Evolutionary conservation across 2,888 invertebrate genomes (phyloP).

Genomic region (Callosobruchus maculatus): DNA sequence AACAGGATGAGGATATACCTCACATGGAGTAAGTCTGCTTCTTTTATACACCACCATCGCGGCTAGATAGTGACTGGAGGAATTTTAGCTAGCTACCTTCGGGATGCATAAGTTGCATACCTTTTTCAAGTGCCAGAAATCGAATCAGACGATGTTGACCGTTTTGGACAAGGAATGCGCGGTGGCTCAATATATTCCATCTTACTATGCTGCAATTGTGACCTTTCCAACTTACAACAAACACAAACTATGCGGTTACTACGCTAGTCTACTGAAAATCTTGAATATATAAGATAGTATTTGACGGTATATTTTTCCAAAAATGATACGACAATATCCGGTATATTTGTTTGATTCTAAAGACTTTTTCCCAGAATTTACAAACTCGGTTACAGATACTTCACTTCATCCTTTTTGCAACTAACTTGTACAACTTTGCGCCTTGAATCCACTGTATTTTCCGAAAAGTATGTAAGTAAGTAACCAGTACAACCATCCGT

Average conservation of each 20-base stretch:
- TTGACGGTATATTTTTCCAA: no score
- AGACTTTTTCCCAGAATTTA: no score
- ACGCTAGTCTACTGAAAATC: no score
- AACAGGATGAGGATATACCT: conserved; percentile 86
- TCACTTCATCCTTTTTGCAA: no score
- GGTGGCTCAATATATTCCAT: not conserved
- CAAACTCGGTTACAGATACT: no score
- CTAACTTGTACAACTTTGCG: no score
- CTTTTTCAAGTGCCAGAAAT: not conserved
- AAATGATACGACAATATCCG: no score
- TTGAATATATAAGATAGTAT: no score
- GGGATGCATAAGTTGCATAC: not conserved
- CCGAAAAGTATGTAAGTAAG: no score
- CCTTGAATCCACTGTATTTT: no score
- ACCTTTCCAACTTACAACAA: not conserved
- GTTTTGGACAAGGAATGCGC: not conserved
- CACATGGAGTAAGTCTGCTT: conserved; percentile 77
- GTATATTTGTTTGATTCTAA: no score
- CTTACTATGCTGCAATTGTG: not conserved
- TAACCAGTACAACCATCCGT: no score
- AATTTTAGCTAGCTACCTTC: not conserved
- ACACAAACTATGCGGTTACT: not conserved
- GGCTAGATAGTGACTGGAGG: not conserved
- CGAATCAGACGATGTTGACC: not conserved
- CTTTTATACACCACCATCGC: not conserved